Conservation (phyloP, 2,113 vertebrate species). For the Carettochelys insculpta region DNA sequence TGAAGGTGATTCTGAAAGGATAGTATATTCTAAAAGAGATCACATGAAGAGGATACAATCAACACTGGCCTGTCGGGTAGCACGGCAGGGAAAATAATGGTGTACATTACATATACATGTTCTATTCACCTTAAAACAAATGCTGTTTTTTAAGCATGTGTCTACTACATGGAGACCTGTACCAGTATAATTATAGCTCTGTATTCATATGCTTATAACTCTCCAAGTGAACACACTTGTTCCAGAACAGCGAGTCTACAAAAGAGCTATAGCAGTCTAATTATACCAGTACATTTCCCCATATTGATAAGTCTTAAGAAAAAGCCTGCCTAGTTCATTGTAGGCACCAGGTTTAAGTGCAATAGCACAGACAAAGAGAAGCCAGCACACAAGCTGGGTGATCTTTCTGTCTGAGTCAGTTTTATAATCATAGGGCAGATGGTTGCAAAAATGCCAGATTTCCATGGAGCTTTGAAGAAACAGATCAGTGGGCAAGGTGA, state of each 20-base stretch:
- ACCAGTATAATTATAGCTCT: background rate
- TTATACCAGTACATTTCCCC: constrained; percentile 14
- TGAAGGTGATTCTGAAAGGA: background rate
- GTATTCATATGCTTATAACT: background rate
- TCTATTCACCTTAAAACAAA: constrained; percentile 28
- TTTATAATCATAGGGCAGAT: constrained; percentile 5
- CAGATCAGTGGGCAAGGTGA: background rate
- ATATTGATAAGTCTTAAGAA: background rate
- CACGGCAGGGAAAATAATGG: constrained; percentile 7
- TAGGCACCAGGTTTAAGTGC: background rate
- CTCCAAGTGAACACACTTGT: background rate
- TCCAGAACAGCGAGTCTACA: constrained; percentile 34
- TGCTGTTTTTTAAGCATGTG: background rate
- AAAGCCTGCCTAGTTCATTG: background rate
- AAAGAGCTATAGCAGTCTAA: constrained; percentile 2
- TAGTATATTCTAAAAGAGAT: background rate
- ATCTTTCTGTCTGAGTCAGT: background rate
- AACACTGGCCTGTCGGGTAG: background rate
- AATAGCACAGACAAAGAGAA: fast-evolving
- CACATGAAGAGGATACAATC: background rate
- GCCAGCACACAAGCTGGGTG: background rate
- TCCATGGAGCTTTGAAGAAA: constrained; percentile 23
- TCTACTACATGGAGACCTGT: constrained; percentile 15
- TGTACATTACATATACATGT: background rate
- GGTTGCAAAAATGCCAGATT: constrained; percentile 45